These are phyloP conservation scores for Gryllus bimaculatus DNA, from an alignment of 1,140 invertebrate genomes.

Conservation along the genomic window DNA sequence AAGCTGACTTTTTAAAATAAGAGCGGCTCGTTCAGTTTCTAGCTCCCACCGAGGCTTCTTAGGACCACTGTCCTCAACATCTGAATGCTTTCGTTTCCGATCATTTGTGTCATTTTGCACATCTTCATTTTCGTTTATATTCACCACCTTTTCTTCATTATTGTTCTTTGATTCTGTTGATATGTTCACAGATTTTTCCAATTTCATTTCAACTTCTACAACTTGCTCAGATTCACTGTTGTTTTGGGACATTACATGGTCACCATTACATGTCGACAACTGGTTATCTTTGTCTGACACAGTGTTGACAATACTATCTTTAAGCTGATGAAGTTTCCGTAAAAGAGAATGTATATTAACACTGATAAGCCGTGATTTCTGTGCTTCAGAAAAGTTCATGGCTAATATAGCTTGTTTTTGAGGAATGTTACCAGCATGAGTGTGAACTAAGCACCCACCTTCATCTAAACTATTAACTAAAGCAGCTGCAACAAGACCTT, in stretches of 20 bases:
- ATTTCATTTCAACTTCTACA: conserved; percentile 36
- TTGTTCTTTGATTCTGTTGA: conserved; percentile 2
- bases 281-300: background rate
- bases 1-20: conserved; percentile 35
- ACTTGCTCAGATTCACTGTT: background rate
- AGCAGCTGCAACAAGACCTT: conserved; percentile 71
- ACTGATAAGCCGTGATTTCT: conserved; percentile 50
- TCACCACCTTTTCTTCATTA: background rate
- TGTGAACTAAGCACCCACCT: conserved; percentile 56
- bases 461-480: conserved; percentile 63
- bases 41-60: conserved; percentile 32
- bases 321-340: conserved; percentile 11
- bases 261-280: background rate
- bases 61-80: background rate
- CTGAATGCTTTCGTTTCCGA: conserved; percentile 12
- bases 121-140: background rate
- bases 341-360: conserved; percentile 51
- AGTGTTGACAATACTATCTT: background rate
- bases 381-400: conserved; percentile 63
- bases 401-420: conserved; percentile 65
- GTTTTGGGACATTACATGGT: background rate
- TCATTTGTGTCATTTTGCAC: background rate
- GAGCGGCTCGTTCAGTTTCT: conserved; percentile 24
- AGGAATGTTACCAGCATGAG: conserved; percentile 68
- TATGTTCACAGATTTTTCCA: conserved; percentile 12